These are phyloP conservation scores for Bruchidius siliquastri DNA, from an alignment of 2,888 invertebrate genomes.

Conservation along the genomic window DNA sequence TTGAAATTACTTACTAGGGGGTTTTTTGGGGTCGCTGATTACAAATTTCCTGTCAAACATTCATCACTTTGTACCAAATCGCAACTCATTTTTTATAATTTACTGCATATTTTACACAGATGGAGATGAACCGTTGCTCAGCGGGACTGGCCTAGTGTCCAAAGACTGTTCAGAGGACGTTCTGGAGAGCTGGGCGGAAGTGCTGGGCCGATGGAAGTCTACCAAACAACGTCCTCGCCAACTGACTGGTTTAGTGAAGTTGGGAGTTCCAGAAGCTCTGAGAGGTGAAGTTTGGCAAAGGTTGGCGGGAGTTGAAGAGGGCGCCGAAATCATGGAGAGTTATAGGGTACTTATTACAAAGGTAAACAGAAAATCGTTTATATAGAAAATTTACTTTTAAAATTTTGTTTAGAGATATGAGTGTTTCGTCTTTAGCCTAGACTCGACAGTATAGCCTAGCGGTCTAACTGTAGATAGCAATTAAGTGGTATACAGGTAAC, in stretches of 20 bases:
- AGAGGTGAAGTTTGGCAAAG: conserved; percentile 98
- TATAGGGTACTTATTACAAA: conserved; percentile 90
- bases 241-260: conserved; percentile 70
- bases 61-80: too few relatives aligned
- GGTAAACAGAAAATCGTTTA: conserved; percentile 56
- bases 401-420: not conserved
- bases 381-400: too few relatives aligned
- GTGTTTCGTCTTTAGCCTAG: too few relatives aligned
- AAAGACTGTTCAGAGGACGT: conserved; percentile 94
- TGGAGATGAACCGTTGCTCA: conserved; percentile 92
- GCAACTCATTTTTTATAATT: too few relatives aligned
- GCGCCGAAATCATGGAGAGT: conserved; percentile 81
- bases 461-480: too few relatives aligned
- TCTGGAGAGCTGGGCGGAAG: conserved; percentile 89
- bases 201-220: conserved; percentile 65
- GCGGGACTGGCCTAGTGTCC: conserved; percentile 95
- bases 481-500: too few relatives aligned
- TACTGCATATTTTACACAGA: conserved; percentile 48
- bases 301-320: conserved; percentile 81
- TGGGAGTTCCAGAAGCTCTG: conserved; percentile 93
- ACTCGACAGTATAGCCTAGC: too few relatives aligned
- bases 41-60: too few relatives aligned
- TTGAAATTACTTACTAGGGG: too few relatives aligned
- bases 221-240: conserved; percentile 77
- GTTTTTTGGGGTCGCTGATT: too few relatives aligned